A percentile compares a stretch with the other conserved stretches of the same genome.
phyloP scores from a whole-genome alignment of 1,140 invertebrate species.

The Nasonia vitripennis region DNA sequence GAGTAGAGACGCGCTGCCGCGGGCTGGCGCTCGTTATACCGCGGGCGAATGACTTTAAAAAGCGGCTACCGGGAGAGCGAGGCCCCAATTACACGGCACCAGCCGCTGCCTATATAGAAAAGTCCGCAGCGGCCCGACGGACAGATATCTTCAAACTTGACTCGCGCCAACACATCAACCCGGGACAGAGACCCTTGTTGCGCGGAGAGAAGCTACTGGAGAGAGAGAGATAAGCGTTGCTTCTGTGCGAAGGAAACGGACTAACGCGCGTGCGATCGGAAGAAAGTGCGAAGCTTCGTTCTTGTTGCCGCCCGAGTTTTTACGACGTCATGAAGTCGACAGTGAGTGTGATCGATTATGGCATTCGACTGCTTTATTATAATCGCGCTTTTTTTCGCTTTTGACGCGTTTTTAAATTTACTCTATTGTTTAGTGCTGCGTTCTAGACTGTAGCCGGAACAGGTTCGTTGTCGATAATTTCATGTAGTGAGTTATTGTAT shows the following conservation, averaged over 20 bases:
- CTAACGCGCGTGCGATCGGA: background rate
- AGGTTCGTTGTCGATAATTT: too few species aligned
- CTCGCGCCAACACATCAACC: slow-evolving; percentile 55
- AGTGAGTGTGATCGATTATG: slow-evolving; percentile 50
- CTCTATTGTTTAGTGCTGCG: background rate
- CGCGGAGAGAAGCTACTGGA: background rate
- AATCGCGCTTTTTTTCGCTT: background rate
- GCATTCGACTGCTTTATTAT: background rate
- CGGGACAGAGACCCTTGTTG: background rate
- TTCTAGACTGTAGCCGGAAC: too few species aligned
- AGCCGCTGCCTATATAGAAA: slow-evolving; percentile 65
- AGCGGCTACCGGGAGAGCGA: slow-evolving; percentile 54
- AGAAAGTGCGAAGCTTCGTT: background rate
- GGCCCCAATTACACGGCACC: slow-evolving; percentile 34
- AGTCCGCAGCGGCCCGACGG: slow-evolving; percentile 56
- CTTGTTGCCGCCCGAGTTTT: background rate
- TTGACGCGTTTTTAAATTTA: background rate
- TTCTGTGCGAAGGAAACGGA: background rate
- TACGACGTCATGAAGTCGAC: slow-evolving; percentile 37
- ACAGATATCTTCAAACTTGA: slow-evolving; percentile 63
- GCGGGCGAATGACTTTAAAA: slow-evolving; percentile 64
- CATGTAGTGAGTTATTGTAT: too few species aligned
- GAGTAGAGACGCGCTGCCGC: slow-evolving; percentile 18
- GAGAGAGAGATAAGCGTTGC: background rate
- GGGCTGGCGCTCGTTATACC: slow-evolving; percentile 55